Evolutionary conservation across 2,113 vertebrate genomes (phyloP).

Genomic region (Panurus biarmicus): DNA sequence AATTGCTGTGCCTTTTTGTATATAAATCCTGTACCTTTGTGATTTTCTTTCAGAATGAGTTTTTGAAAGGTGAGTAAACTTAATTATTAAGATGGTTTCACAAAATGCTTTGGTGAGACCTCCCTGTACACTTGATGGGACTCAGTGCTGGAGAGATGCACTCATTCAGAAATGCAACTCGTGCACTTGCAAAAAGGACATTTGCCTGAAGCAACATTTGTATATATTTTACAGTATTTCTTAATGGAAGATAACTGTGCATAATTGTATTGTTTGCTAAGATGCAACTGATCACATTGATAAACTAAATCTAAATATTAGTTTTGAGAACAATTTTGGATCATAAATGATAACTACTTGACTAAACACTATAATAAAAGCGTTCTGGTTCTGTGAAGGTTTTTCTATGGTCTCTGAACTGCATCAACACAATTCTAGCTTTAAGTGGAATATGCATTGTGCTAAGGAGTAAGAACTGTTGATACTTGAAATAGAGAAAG

Average conservation of each 20-base stretch:
- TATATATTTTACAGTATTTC: conserved; percentile 65
- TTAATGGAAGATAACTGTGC: conserved; percentile 30
- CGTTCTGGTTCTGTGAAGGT: not conserved
- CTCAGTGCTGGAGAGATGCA: conserved; percentile 21
- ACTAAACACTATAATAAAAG: conserved; percentile 23
- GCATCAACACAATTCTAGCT: not conserved
- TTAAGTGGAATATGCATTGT: not conserved
- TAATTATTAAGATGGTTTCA: conserved; percentile 5
- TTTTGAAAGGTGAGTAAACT: conserved; percentile 3
- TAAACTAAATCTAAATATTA: conserved; percentile 27
- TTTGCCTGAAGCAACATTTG: conserved; percentile 29
- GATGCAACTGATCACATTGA: conserved; percentile 11
- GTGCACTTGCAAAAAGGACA: conserved; percentile 1
- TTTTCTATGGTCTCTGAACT: not conserved
- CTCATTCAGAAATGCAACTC: conserved; percentile 12
- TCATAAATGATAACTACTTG: not conserved
- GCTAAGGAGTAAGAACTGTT: not conserved
- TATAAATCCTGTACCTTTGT: conserved; percentile 39
- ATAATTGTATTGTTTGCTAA: conserved; percentile 50
- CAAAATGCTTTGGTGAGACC: not conserved
- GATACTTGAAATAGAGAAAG: not conserved
- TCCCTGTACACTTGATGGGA: not conserved
- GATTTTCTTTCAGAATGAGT: conserved; percentile 36
- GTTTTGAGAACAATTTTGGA: conserved; percentile 12
- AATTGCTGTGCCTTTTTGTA: conserved; percentile 63